Conservation (phyloP, 2,888 invertebrate species). For the Colletes collaris region DNA sequence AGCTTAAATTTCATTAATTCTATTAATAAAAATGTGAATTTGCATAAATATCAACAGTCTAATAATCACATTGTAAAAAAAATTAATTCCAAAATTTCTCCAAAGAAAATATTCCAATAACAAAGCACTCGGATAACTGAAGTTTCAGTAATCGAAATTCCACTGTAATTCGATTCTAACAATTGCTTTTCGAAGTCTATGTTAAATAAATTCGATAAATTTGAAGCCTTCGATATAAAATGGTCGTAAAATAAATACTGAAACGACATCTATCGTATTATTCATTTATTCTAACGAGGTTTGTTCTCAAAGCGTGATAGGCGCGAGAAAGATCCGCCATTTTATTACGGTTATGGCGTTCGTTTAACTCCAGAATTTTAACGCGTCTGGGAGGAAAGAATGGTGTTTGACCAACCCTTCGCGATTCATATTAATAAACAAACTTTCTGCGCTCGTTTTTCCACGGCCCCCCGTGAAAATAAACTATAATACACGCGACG, state of each 20-base stretch:
- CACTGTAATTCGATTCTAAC: background rate
- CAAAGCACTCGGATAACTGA: too few relatives aligned
- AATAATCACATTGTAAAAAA: too few relatives aligned
- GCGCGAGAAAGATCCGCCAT: background rate
- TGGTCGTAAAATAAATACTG: background rate
- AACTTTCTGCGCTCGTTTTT: slow-evolving; percentile 71
- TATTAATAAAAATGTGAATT: too few relatives aligned
- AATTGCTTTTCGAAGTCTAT: too few relatives aligned
- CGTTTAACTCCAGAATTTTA: slow-evolving; percentile 71
- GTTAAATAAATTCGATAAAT: too few relatives aligned
- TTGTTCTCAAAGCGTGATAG: slow-evolving; percentile 16
- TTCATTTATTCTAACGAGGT: slow-evolving; percentile 30
- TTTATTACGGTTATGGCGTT: slow-evolving; percentile 46
- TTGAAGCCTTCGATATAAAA: too few relatives aligned
- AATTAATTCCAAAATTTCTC: too few relatives aligned
- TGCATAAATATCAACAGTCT: too few relatives aligned
- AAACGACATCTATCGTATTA: background rate
- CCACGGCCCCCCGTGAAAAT: slow-evolving; percentile 68
- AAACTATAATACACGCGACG: slow-evolving; percentile 74
- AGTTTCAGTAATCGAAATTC: too few relatives aligned
- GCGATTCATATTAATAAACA: slow-evolving; percentile 78
- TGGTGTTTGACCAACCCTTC: slow-evolving; percentile 59
- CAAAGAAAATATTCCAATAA: too few relatives aligned
- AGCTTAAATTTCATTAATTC: too few relatives aligned
- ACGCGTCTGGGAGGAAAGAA: slow-evolving; percentile 40